Base-by-base conservation (phyloP, 2,888 invertebrate species). In the Bursaphelenchus okinawaensis region DNA sequence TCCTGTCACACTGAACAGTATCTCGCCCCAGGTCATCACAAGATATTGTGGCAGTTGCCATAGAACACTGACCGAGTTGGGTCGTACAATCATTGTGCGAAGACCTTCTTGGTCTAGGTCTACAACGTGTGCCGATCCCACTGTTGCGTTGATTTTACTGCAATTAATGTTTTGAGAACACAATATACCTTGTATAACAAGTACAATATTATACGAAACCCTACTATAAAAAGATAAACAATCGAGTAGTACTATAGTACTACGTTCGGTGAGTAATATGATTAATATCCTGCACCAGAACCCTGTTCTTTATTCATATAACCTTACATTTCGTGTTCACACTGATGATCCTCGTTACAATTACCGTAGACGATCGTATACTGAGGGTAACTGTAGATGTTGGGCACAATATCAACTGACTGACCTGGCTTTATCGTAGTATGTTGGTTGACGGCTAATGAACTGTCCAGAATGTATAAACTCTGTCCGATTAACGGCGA, bases 1-100 rank as follows among this genome's bases (percentile, higher is more conserved):
- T 0, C 95, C 95, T 0, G 95, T 94, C 26, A 96, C 90, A 0
- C 93, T 92, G 84, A 94, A 93, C 89, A 96, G 90, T 52, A 96
- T 90, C 84, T 98, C 96, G 0, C 89, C 95, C 78, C 90, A 88
- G 0, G 95, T 93, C 78, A 98, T 90, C 19, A 94, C 86, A 57
- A 94, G 85, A 82, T 93, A 94, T 83, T 96, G 96, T 0, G 95
- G 95, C 22, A 95, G 82, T 78, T 93, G 88, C 89, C 79, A 80
- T 12, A 77, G 69, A 27, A 80, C 77, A 62, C 69, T 72, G 55
- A 80, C 75, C 4, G 71, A 66, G 66, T 80, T 80, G 1, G 72
- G 71, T 7, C 74, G 74, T 16, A 80, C 77, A 16, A 73, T 31
- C 9, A 62, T 65, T 4, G 40, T 40, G 12, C 40, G 12, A 12